Conservation (phyloP, 2,888 invertebrate species). For the Nesidiocoris tenuis region DNA sequence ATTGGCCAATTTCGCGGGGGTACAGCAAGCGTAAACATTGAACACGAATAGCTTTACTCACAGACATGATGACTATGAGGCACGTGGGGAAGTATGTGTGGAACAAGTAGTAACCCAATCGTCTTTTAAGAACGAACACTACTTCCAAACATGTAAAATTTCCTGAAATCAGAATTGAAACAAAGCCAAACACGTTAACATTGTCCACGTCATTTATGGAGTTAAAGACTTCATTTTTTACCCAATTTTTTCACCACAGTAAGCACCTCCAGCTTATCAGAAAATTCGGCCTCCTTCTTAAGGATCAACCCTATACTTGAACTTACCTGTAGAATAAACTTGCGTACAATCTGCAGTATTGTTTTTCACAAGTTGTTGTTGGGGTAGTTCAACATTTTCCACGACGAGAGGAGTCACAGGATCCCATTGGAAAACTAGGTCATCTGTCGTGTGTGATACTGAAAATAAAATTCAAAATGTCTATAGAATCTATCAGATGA, state of each 20-base stretch:
- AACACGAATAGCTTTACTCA: too few relatives aligned
- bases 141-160: conserved; percentile 92
- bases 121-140: conserved; percentile 81
- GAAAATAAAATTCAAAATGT: conserved; percentile 51
- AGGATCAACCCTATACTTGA: too few relatives aligned
- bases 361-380: conserved; percentile 81
- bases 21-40: too few relatives aligned
- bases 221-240: too few relatives aligned
- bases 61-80: conserved; percentile 91
- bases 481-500: too few relatives aligned
- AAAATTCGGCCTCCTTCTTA: too few relatives aligned
- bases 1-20: too few relatives aligned
- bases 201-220: too few relatives aligned
- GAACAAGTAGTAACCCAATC: conserved; percentile 87
- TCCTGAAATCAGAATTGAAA: conserved; percentile 59
- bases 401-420: conserved; percentile 85
- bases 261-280: too few relatives aligned
- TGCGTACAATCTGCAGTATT: conserved; percentile 88
- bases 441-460: conserved; percentile 94
- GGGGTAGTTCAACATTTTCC: conserved; percentile 86
- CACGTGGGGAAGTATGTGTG: conserved; percentile 93
- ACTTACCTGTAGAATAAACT: conserved; percentile 81
- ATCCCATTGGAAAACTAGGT: conserved; percentile 92
- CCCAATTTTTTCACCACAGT: too few relatives aligned
- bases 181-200: too few relatives aligned